Evolutionary conservation across 2,888 invertebrate genomes (phyloP).

Genomic region (Octodonta nipae): DNA sequence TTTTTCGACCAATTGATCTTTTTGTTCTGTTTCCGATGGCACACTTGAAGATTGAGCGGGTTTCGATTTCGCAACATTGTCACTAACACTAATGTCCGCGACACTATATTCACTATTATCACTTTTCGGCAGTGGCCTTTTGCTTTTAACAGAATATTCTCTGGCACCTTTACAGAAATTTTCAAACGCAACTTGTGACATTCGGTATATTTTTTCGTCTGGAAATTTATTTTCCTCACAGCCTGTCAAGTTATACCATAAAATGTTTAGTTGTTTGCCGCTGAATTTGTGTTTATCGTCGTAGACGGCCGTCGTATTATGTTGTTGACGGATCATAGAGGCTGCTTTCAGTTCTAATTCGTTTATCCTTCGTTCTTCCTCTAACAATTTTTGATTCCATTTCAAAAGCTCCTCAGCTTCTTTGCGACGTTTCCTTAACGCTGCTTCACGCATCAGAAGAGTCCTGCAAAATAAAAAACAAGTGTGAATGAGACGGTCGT

Average conservation of each 20-base stretch:
- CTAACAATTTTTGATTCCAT: constrained; percentile 42
- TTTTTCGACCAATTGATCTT: too few relatives aligned
- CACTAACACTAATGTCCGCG: too few relatives aligned
- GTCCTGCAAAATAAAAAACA: constrained; percentile 23
- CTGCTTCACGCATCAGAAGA: constrained; percentile 38
- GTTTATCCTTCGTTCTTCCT: constrained; percentile 40
- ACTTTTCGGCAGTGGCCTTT: too few relatives aligned
- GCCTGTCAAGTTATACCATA: constrained; percentile 37
- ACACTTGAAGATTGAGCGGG: too few relatives aligned
- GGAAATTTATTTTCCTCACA: constrained; percentile 32
- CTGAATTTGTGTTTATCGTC: constrained; percentile 19
- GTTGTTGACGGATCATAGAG: constrained; percentile 22
- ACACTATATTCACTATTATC: too few relatives aligned
- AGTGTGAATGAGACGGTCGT: constrained; percentile 7
- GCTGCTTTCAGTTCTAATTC: constrained; percentile 37
- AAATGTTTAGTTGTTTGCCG: constrained; percentile 34
- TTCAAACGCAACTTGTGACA: constrained; percentile 34
- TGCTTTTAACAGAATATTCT: too few relatives aligned
- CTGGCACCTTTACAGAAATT: constrained; percentile 35
- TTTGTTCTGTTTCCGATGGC: too few relatives aligned
- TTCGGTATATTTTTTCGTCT: constrained; percentile 29
- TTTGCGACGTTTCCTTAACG: constrained; percentile 36
- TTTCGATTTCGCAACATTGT: too few relatives aligned
- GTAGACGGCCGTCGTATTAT: constrained; percentile 10
- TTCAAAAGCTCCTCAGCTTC: constrained; percentile 39